Base-by-base conservation (phyloP, 1,140 invertebrate species). In the Araneus ventricosus region DNA sequence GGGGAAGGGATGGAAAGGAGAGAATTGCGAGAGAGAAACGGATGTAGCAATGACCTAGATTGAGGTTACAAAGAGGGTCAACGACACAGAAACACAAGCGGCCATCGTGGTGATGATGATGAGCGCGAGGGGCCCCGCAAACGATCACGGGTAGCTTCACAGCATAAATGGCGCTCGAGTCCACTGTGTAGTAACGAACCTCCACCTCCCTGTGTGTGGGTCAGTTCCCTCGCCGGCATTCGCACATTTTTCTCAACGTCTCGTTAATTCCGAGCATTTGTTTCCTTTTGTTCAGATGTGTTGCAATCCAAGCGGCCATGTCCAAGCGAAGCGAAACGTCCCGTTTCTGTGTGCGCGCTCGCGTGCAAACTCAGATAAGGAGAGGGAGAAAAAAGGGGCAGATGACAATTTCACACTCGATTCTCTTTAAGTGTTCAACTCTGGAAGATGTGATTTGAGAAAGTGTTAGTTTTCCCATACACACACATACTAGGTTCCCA, bases 31-130 rank as follows among this genome's bases (percentile, higher is more conserved):
- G 41, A 52, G 22, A 85, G 59, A 92, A 92, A 39, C 90, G 90
- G 90, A 92, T 92, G 90, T 82, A 92, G 90, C 90, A 92, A 92
- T 92, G 90, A 92, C 90, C 90, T 86, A 92, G 80, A 92, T 92
- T 92, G 90, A 52, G 90, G 79, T 90, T 82, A 90, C 45, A 90
- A 86, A 61, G 39, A 92, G 57, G 90, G 90, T 92, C 90, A 92
- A 86, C 90, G 90, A 75, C 90, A 70, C 45, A 90, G 63, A 67
- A 88, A 70, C 57, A 82, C 24, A 75, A 86, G 90, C 82, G 90
- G 45, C 88, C 88, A 89, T 79, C 67, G 67, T 45, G 70, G 70
- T 89, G 63, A 30, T 89, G 88, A 79, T 89, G 86, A 88, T 41
- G 63, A 34, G 34, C 14, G 70, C 14, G 57, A 90, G 90, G 90